Evolutionary conservation across 2,113 vertebrate genomes (phyloP).

Genomic region (Marmota monax): DNA sequence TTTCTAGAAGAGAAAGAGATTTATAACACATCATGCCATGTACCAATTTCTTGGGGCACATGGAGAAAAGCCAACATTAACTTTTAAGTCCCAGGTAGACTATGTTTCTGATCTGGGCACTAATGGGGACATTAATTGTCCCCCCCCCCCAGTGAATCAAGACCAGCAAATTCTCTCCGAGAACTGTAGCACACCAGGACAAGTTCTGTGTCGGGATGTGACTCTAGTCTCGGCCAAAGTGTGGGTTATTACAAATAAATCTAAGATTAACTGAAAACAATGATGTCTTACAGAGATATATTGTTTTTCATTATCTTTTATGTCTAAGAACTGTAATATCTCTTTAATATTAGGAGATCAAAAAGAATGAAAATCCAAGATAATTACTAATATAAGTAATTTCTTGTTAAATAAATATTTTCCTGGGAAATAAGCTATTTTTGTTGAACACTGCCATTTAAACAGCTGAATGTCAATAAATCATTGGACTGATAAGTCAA

Average conservation of each 20-base stretch:
- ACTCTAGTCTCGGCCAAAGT: not conserved
- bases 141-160: too few relatives aligned
- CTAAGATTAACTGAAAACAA: not conserved
- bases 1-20: too few relatives aligned
- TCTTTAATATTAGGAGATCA: not conserved
- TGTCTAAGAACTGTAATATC: not conserved
- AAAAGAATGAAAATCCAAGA: not conserved
- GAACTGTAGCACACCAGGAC: too few relatives aligned
- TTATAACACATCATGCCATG: too few relatives aligned
- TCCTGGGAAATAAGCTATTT: not conserved
- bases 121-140: too few relatives aligned
- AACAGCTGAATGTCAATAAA: not conserved
- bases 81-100: too few relatives aligned
- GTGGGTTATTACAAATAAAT: not conserved
- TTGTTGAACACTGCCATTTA: not conserved
- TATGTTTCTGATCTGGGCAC: too few relatives aligned
- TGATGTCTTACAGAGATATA: not conserved
- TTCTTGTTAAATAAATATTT: not conserved
- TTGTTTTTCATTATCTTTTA: not conserved
- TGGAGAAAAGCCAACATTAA: too few relatives aligned
- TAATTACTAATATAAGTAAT: not conserved
- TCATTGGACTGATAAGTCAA: not conserved
- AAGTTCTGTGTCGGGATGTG: too few relatives aligned
- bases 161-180: too few relatives aligned
- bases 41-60: too few relatives aligned